These are phyloP conservation scores for Harpagoxenus sublaevis DNA, from an alignment of 2,888 invertebrate species.

Conservation along the genomic window DNA sequence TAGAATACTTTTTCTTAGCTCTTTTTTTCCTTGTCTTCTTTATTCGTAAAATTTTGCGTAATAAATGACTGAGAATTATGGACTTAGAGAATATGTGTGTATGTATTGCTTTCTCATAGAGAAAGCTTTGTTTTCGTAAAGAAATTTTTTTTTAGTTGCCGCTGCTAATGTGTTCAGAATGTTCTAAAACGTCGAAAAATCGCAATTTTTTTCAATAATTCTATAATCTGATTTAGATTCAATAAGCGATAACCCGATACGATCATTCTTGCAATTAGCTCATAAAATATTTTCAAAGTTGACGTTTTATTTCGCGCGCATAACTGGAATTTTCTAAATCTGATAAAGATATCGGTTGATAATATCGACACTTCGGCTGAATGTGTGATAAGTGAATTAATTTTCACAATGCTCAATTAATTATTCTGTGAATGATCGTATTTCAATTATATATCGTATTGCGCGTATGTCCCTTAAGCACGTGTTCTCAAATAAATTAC, in stretches of 20 bases:
- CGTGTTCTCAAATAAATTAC: slow-evolving; percentile 22
- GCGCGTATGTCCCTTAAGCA: not conserved
- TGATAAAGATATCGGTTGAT: not conserved
- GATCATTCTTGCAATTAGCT: not conserved
- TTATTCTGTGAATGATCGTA: not conserved
- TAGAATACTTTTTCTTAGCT: not conserved
- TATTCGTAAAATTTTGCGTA: not conserved
- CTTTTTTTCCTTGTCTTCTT: not conserved
- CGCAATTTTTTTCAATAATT: not conserved
- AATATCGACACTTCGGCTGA: not conserved
- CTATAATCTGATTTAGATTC: not conserved
- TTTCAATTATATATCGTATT: not conserved
- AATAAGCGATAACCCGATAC: not conserved
- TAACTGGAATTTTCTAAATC: not conserved
- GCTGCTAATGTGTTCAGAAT: too few relatives aligned
- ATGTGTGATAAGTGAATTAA: not conserved
- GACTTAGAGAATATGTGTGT: not conserved
- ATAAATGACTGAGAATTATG: not conserved
- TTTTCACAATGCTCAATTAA: slow-evolving; percentile 4
- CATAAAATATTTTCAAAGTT: not conserved
- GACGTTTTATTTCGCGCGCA: not conserved
- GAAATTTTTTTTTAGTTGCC: too few relatives aligned
- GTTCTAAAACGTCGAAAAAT: too few relatives aligned
- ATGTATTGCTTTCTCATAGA: too few relatives aligned
- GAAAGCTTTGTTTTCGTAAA: too few relatives aligned